Evolutionary conservation across 2,113 vertebrate species (phyloP).

Genomic region (Dendropsophus ebraccatus): DNA sequence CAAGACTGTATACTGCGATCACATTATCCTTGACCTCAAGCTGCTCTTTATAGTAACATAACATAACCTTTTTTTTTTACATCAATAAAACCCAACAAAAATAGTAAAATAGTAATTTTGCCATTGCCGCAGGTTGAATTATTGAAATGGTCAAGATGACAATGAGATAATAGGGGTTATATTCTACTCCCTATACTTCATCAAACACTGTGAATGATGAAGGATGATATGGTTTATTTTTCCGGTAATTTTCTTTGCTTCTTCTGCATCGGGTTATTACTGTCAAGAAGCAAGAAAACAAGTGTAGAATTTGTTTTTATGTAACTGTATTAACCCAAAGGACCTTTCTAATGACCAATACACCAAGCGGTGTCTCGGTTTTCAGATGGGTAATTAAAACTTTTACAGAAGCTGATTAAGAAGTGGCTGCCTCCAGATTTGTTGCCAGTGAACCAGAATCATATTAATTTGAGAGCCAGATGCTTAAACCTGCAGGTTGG

Average conservation of each 20-base stretch:
- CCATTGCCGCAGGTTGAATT: neutral
- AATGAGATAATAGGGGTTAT: neutral
- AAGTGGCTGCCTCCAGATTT: conserved; percentile 24
- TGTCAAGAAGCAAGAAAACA: no score
- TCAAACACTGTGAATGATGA: neutral
- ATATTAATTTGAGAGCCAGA: conserved; percentile 10
- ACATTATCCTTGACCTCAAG: no score
- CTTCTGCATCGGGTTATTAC: no score
- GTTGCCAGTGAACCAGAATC: conserved; percentile 32
- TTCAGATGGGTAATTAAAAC: conserved; percentile 10
- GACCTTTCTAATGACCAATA: conserved; percentile 10
- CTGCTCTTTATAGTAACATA: no score
- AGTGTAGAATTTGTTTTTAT: neutral
- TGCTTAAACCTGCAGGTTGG: conserved; percentile 22
- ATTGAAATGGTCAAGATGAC: neutral
- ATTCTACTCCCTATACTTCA: neutral
- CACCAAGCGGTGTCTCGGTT: neutral
- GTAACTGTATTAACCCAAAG: neutral
- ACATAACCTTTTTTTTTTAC: no score
- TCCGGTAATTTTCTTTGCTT: no score
- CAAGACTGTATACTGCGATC: no score
- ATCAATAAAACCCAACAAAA: neutral
- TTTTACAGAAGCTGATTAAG: conserved; percentile 4
- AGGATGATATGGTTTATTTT: neutral
- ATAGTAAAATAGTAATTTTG: neutral